Conservation (phyloP, 2,797 vertebrate genomes). For the Mycteria americana region DNA sequence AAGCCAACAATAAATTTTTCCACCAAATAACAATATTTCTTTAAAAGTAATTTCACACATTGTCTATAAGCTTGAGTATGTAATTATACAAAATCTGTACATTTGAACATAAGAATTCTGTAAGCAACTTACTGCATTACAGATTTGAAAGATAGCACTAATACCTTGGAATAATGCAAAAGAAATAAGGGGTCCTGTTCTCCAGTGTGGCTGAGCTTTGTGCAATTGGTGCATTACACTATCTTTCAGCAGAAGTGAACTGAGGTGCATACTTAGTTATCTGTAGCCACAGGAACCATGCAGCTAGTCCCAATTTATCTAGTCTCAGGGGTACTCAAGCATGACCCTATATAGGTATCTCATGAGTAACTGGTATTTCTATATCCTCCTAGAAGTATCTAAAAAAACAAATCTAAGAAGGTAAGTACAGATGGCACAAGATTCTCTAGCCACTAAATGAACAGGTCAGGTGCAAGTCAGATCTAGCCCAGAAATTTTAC, state of each 20-base stretch:
- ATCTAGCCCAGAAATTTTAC: background rate
- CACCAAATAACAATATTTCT: background rate
- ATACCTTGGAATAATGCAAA: background rate
- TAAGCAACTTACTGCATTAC: background rate
- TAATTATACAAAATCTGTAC: background rate
- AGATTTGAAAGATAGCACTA: background rate
- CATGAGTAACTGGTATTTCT: background rate
- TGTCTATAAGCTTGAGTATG: background rate
- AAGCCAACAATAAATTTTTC: background rate
- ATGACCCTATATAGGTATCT: background rate
- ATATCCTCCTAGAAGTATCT: background rate
- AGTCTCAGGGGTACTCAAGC: accelerated
- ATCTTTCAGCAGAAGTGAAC: background rate
- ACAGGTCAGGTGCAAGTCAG: background rate
- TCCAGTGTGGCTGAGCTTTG: background rate
- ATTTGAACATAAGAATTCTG: background rate
- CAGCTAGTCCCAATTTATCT: background rate
- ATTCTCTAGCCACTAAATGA: background rate
- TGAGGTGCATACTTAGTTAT: background rate
- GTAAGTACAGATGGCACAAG: background rate
- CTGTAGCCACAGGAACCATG: background rate
- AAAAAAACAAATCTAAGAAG: background rate
- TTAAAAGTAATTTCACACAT: background rate
- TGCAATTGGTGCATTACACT: background rate
- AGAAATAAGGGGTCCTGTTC: background rate